These are phyloP conservation scores for Acrocera orbiculus DNA, from an alignment of 2,888 invertebrate species.

Conservation along the genomic window DNA sequence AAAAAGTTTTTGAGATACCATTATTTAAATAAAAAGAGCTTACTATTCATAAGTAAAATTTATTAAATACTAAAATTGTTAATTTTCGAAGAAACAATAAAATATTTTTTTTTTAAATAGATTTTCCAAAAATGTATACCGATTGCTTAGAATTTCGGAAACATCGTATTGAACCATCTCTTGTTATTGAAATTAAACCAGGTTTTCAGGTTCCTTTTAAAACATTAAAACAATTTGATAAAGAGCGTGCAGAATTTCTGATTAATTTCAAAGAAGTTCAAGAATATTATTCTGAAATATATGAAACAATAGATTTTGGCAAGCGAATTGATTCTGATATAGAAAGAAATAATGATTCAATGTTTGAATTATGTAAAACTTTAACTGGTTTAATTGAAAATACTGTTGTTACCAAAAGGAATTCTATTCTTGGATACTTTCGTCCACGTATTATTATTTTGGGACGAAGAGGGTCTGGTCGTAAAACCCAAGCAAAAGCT, in stretches of 20 bases:
- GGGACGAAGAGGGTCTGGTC: conserved; percentile 38
- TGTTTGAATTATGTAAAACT: background rate
- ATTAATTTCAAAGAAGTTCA: conserved; percentile 6
- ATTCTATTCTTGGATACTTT: conserved; percentile 10
- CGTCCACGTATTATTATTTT: conserved; percentile 35
- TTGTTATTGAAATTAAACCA: conserved; percentile 9
- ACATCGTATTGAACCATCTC: conserved; percentile 7
- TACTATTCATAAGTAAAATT: conserved; percentile 13
- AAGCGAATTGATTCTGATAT: background rate
- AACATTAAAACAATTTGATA: conserved; percentile 1
- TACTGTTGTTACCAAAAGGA: conserved; percentile 7
- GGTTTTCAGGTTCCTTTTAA: conserved; percentile 6
- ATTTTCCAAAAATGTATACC: conserved; percentile 11
- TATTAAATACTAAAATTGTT: no score
- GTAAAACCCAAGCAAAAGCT: conserved; percentile 35
- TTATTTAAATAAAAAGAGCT: conserved; percentile 10
- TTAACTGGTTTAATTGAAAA: background rate
- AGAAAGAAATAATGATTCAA: background rate
- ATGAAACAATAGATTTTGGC: conserved; percentile 3
- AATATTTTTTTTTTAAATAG: conserved; percentile 7
- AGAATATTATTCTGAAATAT: conserved; percentile 5
- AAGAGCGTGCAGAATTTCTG: conserved; percentile 1
- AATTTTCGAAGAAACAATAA: no score
- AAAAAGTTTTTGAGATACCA: conserved; percentile 7
- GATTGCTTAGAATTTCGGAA: conserved; percentile 8